Evolutionary conservation across 1,140 invertebrate species (phyloP), one percentile per base, ranked within the genome.

Genomic region (Thrips palmi): DNA sequence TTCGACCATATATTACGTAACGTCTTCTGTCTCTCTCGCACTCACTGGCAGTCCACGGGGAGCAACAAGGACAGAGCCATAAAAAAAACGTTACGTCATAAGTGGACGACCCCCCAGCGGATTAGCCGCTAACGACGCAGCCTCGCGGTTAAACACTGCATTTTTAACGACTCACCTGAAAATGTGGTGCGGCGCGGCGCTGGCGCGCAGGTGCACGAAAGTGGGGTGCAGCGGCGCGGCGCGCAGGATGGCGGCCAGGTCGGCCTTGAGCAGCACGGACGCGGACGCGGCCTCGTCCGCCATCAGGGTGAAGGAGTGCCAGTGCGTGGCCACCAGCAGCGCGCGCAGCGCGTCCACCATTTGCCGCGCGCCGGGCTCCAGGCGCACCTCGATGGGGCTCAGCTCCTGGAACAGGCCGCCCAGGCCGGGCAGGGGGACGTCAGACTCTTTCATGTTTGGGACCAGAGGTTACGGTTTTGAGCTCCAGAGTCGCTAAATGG

Each of bases 301-400:
- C 12, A 50, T 45, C 20, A 50, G 30, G 32, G 42, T 47, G 37
- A 47, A 50, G 5, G 45, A 38, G 42, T 50, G 47, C 49, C 49
- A 50, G 14, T 47, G 45, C n/a, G 47, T 45, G 2, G 44, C 40
- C 17, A 49, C 11, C 7, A 50, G 36, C 2, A 50, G 34, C 2
- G 44, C 39, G 7, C 49, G 23, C 0, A 50, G 41, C 1, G 47
- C 47, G 14, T 36, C 18, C 10, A 45, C 29, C 8, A 44, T 25
- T n/a, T 48, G 42, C 4, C 33, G 14, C 8, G 36, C 37, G 15
- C 45, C 39, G 1, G 47, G 36, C 24, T 47, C 49, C 30, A 50
- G 20, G 1, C 49, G 34, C 10, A 49, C 38, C 17, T 47, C 49
- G 28, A 41, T 31, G 6, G 14, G 31, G 18, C 45, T 40, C 10